These are phyloP conservation scores for Drymonia ruficornis DNA, from an alignment of 2,888 invertebrate species.

Conservation along the genomic window DNA sequence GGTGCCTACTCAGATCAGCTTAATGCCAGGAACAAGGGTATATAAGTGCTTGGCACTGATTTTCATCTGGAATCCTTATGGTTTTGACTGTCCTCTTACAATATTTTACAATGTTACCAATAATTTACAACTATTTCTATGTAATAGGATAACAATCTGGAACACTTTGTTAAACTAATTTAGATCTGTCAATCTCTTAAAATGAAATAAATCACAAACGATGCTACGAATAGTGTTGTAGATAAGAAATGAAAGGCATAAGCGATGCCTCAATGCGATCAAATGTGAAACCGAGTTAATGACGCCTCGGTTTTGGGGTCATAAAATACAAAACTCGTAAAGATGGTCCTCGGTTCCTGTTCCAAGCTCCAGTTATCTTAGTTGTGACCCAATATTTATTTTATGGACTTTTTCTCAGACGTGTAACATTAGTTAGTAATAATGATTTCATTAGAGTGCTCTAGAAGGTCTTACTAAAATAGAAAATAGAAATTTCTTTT, in stretches of 20 bases:
- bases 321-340: constrained; percentile 6
- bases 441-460: background rate
- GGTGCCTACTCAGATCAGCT: too few species aligned
- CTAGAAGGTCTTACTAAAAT: too few species aligned
- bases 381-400: background rate
- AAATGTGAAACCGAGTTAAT: constrained; percentile 13
- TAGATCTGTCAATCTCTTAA: background rate
- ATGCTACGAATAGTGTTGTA: constrained; percentile 20
- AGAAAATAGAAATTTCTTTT: too few species aligned
- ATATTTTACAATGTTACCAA: too few species aligned
- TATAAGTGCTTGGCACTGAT: too few species aligned
- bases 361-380: background rate
- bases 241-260: constrained; percentile 49
- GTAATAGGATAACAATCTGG: background rate
- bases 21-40: too few species aligned
- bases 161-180: background rate
- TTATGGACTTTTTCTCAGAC: background rate
- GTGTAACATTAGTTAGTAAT: background rate
- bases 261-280: constrained; percentile 20
- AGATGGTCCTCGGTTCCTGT: background rate
- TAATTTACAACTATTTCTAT: too few species aligned
- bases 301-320: constrained; percentile 3
- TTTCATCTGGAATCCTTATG: too few species aligned
- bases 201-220: constrained; percentile 28
- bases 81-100: too few species aligned